These are phyloP conservation scores for Leiothrix lutea DNA, from an alignment of 2,113 vertebrate genomes.

Conservation along the genomic window DNA sequence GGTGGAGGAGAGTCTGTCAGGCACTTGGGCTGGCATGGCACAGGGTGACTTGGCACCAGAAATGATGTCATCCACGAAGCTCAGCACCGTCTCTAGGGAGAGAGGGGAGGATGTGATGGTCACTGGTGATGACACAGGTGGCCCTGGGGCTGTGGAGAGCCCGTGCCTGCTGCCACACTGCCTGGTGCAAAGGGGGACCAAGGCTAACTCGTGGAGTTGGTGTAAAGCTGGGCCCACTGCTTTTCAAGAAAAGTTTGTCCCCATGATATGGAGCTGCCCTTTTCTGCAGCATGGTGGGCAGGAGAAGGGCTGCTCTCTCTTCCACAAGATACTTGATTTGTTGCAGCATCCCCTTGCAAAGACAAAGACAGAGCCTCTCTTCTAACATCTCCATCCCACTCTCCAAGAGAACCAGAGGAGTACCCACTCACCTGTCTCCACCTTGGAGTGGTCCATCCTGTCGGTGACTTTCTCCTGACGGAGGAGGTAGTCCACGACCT, in stretches of 20 bases:
- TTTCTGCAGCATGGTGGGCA: neutral
- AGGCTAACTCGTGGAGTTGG: neutral
- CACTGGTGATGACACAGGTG: neutral
- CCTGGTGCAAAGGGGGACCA: neutral
- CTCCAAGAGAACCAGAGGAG: neutral
- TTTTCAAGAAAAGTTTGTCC: neutral
- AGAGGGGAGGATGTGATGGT: neutral
- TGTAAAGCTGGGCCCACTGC: neutral
- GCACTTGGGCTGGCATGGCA: conserved; percentile 93
- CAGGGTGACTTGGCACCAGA: conserved; percentile 96
- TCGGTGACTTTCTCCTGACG: conserved; percentile 97
- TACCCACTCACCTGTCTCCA: conserved; percentile 87
- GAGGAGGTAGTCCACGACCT: conserved; percentile 94
- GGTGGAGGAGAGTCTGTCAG: conserved; percentile 85
- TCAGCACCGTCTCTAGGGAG: conserved; percentile 88
- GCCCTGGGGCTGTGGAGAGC: neutral
- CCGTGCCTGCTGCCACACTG: neutral
- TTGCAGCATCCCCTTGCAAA: neutral
- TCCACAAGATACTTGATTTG: neutral
- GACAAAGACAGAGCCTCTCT: neutral
- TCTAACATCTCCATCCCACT: neutral
- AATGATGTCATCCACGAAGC: conserved; percentile 96
- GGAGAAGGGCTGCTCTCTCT: neutral
- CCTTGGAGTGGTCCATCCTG: conserved; percentile 93
- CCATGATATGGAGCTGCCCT: neutral